These are phyloP conservation scores for Caenorhabditis uteleia DNA, from an alignment of 2,888 invertebrate genomes.

Conservation along the genomic window DNA sequence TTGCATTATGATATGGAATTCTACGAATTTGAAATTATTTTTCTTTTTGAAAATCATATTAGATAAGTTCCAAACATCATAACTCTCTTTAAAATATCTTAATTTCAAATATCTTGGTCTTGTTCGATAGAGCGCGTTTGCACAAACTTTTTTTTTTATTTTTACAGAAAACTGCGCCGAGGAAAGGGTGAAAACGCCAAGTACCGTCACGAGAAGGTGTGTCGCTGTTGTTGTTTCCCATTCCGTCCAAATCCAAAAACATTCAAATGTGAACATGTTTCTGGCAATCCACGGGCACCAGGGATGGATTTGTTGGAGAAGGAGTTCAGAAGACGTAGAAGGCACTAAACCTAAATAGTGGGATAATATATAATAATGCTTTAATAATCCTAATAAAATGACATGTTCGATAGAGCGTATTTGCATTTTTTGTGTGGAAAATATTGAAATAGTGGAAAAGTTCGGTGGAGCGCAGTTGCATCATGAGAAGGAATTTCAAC, in stretches of 20 bases:
- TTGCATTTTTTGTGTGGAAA: no score
- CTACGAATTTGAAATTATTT: no score
- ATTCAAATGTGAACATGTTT: slow-evolving; percentile 64
- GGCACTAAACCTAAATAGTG: not conserved
- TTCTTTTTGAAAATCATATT: no score
- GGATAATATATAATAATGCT: not conserved
- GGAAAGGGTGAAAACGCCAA: slow-evolving; percentile 44
- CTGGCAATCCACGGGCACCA: slow-evolving; percentile 57
- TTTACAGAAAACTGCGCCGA: slow-evolving; percentile 42
- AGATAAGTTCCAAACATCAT: no score
- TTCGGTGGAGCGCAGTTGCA: no score
- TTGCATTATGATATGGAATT: no score
- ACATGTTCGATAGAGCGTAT: no score
- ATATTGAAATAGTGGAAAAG: no score
- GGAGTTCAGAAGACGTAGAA: slow-evolving; percentile 12
- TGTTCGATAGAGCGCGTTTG: no score
- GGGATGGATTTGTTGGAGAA: slow-evolving; percentile 49
- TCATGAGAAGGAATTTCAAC: no score
- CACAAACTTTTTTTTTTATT: not conserved
- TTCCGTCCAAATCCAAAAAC: slow-evolving; percentile 67
- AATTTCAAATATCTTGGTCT: no score
- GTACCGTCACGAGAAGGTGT: slow-evolving; percentile 58
- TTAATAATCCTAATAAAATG: not conserved
- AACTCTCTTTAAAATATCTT: no score
- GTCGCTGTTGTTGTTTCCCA: slow-evolving; percentile 68